These are phyloP conservation scores for Dryocosmus kuriphilus DNA, from an alignment of 2,888 invertebrate genomes.

Conservation along the genomic window DNA sequence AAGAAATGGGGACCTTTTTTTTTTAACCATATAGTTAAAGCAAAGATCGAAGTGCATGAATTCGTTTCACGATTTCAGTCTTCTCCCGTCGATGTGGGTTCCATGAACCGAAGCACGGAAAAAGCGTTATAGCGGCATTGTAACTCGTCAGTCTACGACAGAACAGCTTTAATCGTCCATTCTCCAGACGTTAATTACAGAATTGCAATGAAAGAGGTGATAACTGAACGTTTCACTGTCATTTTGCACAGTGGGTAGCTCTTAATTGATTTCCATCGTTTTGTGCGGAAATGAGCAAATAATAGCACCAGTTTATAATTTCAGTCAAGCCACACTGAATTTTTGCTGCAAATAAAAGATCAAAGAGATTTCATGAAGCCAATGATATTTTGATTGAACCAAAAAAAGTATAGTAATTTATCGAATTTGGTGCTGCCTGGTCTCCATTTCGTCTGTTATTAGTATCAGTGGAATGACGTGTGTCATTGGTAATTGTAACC, in stretches of 20 bases:
- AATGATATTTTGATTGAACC: no score
- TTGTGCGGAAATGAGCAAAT: neutral
- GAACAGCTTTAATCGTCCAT: neutral
- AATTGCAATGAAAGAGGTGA: slow-evolving; percentile 10
- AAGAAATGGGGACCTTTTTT: neutral
- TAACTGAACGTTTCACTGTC: slow-evolving; percentile 39
- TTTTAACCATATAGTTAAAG: neutral
- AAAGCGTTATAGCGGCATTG: neutral
- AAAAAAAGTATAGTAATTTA: no score
- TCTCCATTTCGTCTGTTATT: no score
- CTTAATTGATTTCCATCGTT: slow-evolving; percentile 4
- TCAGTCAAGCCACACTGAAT: neutral
- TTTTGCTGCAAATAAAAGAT: no score
- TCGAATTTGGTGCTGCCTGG: no score
- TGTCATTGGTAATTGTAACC: no score
- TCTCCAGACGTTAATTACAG: slow-evolving; percentile 1
- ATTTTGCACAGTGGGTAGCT: neutral
- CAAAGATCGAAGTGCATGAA: neutral
- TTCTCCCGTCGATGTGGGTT: neutral
- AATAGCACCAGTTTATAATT: neutral
- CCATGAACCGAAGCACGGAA: neutral
- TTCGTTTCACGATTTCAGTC: neutral
- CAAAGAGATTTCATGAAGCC: no score
- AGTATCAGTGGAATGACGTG: no score
- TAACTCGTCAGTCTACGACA: neutral